Conservation (phyloP, 53 echinoderm and acorn worm genomes). For the Stichopus horrens region DNA sequence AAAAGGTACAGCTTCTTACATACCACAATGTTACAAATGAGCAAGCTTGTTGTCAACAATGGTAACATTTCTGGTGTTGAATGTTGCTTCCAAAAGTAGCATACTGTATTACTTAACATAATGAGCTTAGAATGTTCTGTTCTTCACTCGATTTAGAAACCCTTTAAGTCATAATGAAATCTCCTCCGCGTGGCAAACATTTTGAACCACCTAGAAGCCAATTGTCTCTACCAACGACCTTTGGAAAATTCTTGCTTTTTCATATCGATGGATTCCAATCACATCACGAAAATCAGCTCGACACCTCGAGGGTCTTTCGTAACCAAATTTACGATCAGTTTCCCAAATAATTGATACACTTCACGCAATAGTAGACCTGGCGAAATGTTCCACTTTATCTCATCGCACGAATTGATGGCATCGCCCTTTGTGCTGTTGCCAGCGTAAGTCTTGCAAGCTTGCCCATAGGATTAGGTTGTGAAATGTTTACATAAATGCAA, state of each 20-base stretch:
- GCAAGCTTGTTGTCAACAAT: too few species aligned
- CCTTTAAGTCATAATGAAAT: not conserved
- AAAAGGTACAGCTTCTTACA: too few species aligned
- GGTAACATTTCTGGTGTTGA: too few species aligned
- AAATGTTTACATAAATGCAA: slow-evolving; percentile 1
- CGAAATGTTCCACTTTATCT: not conserved
- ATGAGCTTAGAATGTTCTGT: not conserved
- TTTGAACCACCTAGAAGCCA: not conserved
- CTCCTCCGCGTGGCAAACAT: not conserved
- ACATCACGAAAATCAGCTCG: not conserved
- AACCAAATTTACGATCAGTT: not conserved
- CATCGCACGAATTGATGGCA: not conserved
- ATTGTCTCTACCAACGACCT: not conserved
- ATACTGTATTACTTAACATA: not conserved
- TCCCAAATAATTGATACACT: not conserved
- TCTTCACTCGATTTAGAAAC: not conserved
- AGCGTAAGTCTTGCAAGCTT: not conserved
- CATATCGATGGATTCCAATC: not conserved
- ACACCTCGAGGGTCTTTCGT: not conserved
- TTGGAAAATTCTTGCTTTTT: not conserved
- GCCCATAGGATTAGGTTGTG: not conserved
- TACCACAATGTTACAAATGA: too few species aligned
- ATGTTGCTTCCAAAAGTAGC: too few species aligned
- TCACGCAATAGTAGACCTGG: not conserved
- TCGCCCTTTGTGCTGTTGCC: not conserved